Percentiles rank a stretch among this genome's conserved stretches.
Evolutionary conservation across 2,113 vertebrate genomes (phyloP).

Genomic region (Cairina moschata): DNA sequence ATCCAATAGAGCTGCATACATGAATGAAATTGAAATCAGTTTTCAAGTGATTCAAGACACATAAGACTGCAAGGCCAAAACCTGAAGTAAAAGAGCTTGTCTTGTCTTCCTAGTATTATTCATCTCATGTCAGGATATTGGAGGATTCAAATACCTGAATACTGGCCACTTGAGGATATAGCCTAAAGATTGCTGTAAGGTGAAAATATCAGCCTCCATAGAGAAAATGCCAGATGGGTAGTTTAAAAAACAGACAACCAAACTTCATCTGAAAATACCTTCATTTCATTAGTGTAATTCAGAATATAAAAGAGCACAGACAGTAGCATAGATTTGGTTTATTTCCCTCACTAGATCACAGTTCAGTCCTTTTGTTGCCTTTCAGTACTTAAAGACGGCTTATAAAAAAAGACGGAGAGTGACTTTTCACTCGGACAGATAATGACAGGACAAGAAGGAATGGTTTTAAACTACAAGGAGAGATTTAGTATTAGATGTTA

Average conservation of each 20-base stretch:
- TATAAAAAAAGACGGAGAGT: too few relatives aligned
- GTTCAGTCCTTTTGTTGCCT: not conserved
- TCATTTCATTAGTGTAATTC: not conserved
- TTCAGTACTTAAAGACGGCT: too few relatives aligned
- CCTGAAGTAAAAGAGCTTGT: not conserved
- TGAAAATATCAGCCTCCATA: not conserved
- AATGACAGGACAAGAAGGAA: too few relatives aligned
- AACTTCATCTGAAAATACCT: not conserved
- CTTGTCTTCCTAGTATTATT: not conserved
- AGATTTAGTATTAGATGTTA: too few relatives aligned
- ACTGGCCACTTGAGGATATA: not conserved
- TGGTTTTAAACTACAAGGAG: too few relatives aligned
- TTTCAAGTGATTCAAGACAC: not conserved
- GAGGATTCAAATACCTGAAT: not conserved
- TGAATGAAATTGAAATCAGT: not conserved
- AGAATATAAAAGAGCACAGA: not conserved
- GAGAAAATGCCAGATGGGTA: not conserved
- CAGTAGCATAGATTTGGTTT: accelerated
- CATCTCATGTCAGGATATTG: not conserved
- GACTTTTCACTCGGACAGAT: too few relatives aligned
- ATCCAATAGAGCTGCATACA: not conserved
- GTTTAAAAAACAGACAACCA: not conserved
- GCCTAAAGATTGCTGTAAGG: not conserved
- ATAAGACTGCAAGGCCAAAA: not conserved
- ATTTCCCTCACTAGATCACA: not conserved